Evolutionary conservation across 2,113 vertebrate species (phyloP), one percentile per base, ranked within the genome.

Genomic region (Ammospiza caudacuta): DNA sequence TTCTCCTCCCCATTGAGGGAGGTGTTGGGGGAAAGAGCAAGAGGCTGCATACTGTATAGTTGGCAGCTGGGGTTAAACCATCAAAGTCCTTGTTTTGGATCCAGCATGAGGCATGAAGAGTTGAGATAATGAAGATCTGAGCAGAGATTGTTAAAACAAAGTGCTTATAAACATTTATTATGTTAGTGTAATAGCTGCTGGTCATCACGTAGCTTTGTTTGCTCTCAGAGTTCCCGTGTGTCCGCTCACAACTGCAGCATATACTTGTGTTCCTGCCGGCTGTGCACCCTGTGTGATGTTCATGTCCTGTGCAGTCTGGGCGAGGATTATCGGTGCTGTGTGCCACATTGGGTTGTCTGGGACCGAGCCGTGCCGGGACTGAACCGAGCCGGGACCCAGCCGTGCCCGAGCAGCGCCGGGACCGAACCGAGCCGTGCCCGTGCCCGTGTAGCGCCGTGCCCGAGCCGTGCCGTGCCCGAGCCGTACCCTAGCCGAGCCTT

Each of bases 261-360:
- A 9, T 0, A 10, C 17, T 17, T 19, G 1, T 9, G 52, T 3
- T n/a, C 23, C 9, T 12, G 19, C 37, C 4, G 44, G 52, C n/a
- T 16, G 33, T 3, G 37, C 0, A 39, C 51, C 0, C 23, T 11
- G 61, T 1, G n/a, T 3, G 46, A 15, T 12, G 47, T 2, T 8
- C 41, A 1, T 3, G 52, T 9, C 25, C 52, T 5, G 12, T 0
- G 39, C 19, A 11, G 6, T 4, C 10, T 3, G 44, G 9, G 23
- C 11, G 22, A 54, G 47, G 4, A 11, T 9, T 73, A 4, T 11
- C 14, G 9, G 58, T 1, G 21, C 22, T 5, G 47, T 9, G 39
- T 2, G 21, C 13, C 1, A 47, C 3, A 2, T 2, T 15, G 24
- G 20, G 21, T 0, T 15, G 46, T 9, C 11, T 0, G 31, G 3